Evolutionary conservation across 2,113 vertebrate genomes (phyloP).

Genomic region (Empidonax alnorum): DNA sequence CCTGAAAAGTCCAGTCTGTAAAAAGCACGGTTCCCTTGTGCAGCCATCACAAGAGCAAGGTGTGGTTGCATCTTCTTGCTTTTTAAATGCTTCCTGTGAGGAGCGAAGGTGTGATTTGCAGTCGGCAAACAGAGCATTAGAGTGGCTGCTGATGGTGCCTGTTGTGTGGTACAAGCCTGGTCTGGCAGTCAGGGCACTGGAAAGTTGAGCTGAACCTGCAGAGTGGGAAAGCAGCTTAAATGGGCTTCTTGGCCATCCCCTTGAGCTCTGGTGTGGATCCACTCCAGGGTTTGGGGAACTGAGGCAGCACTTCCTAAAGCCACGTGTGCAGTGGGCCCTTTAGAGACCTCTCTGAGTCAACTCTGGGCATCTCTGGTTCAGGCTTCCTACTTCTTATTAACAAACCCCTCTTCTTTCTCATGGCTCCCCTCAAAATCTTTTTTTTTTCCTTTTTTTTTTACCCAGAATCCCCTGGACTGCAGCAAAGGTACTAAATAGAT

Average conservation of each 20-base stretch:
- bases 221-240: slow-evolving; percentile 25
- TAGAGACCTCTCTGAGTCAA: background rate
- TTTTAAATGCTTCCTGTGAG: background rate
- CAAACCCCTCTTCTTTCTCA: background rate
- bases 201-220: slow-evolving; percentile 1
- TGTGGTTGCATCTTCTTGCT: background rate
- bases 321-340: accelerated
- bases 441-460: background rate
- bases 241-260: background rate
- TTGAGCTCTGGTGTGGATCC: accelerated
- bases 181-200: background rate
- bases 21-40: slow-evolving; percentile 10
- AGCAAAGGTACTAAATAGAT: background rate
- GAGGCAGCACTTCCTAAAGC: background rate
- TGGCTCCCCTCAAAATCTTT: background rate
- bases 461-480: background rate
- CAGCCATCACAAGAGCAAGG: background rate
- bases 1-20: slow-evolving; percentile 47
- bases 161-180: background rate
- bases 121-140: background rate
- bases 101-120: background rate
- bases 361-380: background rate
- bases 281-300: background rate
- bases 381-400: background rate
- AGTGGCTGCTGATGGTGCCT: background rate